Evolutionary conservation across 2,888 invertebrate genomes (phyloP), one percentile per base, ranked within the genome.

Genomic region (Dryobotodes eremita): DNA sequence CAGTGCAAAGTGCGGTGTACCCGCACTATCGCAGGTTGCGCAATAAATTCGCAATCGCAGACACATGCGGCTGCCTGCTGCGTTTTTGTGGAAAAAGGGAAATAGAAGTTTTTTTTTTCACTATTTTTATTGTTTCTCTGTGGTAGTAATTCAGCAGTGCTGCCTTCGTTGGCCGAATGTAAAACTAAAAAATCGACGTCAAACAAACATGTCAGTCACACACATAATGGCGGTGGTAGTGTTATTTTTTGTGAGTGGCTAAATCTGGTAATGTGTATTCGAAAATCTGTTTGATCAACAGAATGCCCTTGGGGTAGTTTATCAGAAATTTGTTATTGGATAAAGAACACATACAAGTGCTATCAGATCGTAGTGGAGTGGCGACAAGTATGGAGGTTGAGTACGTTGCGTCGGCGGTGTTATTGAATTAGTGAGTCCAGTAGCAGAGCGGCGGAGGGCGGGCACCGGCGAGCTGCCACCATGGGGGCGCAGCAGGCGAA

Each of bases 401-500:
- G 89, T 89, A 90, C 91, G 88, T 92, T 88, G 91, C 90, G 89
- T 92, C 91, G 90, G 79, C 89, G 89, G 89, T 92, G 91, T 93
- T 94, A 94, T 94, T 94, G 92, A 93, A 94, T 94, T 95, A 94
- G 92, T 91, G 91, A 88, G 88, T 87, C 87, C 86, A 82, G 89
- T 82, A 83, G 88, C 88, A 76, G 87, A 81, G 85, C 88, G 84
- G 88, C 88, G 88, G 89, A 87, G 87, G 85, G 87, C 76, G 88
- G 82, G 79, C 77, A 82, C 85, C 88, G 87, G 86, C 85, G 83
- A 86, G 79, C 78, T 80, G 79, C 80, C 86, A 97, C 94, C 95
- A 99, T 99, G 99, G 99, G 99, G 96, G 99, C 99, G 94, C 99
- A 99, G 97, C 99, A 98, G 97, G 98, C 98, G 95, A 99, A 99